Evolutionary conservation across 2,113 vertebrate genomes (phyloP).

Genomic region (Marmota flaviventris): DNA sequence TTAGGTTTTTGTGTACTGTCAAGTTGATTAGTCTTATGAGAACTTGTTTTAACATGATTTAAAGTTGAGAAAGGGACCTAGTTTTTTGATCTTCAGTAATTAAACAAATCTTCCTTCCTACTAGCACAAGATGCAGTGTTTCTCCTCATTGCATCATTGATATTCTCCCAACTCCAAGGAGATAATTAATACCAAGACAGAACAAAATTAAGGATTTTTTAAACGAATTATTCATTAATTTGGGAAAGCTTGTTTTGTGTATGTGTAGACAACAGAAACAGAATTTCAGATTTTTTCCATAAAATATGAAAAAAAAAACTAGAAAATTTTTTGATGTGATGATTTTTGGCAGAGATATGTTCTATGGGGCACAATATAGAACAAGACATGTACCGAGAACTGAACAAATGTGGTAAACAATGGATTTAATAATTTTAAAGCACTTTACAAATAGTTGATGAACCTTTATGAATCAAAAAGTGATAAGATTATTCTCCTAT

Average conservation of each 20-base stretch:
- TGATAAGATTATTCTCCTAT: background rate
- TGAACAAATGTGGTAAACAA: background rate
- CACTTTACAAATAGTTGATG: background rate
- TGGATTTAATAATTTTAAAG: conserved; percentile 33
- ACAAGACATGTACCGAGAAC: background rate
- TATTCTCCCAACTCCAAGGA: background rate
- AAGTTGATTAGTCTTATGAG: background rate
- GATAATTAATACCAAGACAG: background rate
- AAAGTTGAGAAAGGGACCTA: fast-evolving
- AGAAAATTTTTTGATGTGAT: background rate
- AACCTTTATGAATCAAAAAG: background rate
- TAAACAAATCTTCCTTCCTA: background rate
- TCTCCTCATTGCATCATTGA: background rate
- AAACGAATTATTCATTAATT: background rate
- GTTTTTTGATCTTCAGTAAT: background rate
- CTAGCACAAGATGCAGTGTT: background rate
- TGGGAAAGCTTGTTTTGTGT: background rate
- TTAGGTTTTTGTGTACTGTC: background rate
- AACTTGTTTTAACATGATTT: background rate
- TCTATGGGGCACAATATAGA: background rate
- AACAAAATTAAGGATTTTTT: background rate
- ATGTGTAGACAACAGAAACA: background rate
- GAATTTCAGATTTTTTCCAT: background rate
- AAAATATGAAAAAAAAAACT: background rate
- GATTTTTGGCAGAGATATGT: background rate